Base-by-base conservation (phyloP, 2,113 vertebrate species). In the Piaya cayana region DNA sequence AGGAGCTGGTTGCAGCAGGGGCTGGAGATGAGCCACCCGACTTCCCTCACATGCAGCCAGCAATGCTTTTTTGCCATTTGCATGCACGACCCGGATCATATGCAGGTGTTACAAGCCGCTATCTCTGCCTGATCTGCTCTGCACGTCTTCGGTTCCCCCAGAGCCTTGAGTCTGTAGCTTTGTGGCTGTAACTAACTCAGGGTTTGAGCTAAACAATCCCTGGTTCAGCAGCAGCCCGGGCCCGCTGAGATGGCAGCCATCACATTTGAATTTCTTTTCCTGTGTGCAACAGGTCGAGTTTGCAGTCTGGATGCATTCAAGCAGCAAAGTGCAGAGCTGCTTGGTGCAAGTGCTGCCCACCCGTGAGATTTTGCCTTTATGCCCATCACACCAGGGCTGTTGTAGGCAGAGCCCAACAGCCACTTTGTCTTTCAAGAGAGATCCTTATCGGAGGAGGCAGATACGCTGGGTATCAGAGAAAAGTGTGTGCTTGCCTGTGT, bases 71-170 rank as follows among this genome's bases (percentile, higher is more conserved):
- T 81, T 25, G 86, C 65, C 69, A 75, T 52, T 47, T 88, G 83
- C 86, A 78, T 64, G 88, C 80, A 22, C 12, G 4, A 26, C 65
- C n/a, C 30, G 2, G 7, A 14, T 26, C 4, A 0, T 7, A 14
- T 52, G 90, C 93, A 91, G 91, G 75, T 91, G 87, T 43, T 49
- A 74, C 23, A 75, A 79, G 95, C 91, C 14, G 0, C 77, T 94
- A 84, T 91, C 89, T 68, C 67, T 34, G 60, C 34, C 91, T 86
- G 30, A 89, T 95, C 94, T 93, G 56, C 58, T 85, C 4, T 10
- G 58, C 16, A n/a, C 11, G 36, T 30, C 83, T 53, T 91, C 65
- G 14, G 94, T 63, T 85, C 84, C 65, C 52, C 62, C 39, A 4
- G 86, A 80, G 74, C 68, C 82, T 42, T 1, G 3, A 42, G 45